Conservation (phyloP, 2,797 vertebrate genomes). For the Fistularia tabacaria region DNA sequence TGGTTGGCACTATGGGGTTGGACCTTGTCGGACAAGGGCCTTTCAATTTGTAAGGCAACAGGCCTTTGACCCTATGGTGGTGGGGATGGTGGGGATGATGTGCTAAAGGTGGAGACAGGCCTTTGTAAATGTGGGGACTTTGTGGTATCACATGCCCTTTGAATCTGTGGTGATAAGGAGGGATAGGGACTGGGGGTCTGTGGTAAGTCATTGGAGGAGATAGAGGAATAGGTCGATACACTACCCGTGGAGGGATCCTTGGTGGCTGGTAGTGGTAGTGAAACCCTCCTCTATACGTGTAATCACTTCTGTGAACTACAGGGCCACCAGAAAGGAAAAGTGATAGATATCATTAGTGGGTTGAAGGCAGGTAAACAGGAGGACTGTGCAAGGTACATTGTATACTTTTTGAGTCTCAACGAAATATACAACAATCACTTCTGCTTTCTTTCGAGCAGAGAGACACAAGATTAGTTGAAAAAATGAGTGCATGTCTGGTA, state of each 20-base stretch:
- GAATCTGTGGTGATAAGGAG: constrained; percentile 53
- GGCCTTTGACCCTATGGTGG: constrained; percentile 46
- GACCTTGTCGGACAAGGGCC: constrained; percentile 39
- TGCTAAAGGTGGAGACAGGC: constrained; percentile 42
- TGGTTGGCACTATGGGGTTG: constrained; percentile 32
- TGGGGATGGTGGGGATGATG: constrained; percentile 49
- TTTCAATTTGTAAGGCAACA: constrained; percentile 46
- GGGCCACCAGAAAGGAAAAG: constrained; percentile 70
- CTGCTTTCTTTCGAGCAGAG: constrained; percentile 18
- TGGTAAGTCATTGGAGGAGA: constrained; percentile 64
- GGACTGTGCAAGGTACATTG: constrained; percentile 44
- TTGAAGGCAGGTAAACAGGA: constrained; percentile 41
- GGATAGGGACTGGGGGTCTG: constrained; percentile 52
- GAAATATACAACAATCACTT: constrained; percentile 20
- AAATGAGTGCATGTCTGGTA: constrained; percentile 34
- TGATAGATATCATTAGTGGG: constrained; percentile 67
- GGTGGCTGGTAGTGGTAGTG: constrained; percentile 73
- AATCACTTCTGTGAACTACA: constrained; percentile 74
- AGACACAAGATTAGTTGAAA: constrained; percentile 59
- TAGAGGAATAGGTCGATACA: constrained; percentile 59
- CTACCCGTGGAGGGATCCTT: constrained; percentile 63
- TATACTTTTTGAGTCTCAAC: constrained; percentile 12
- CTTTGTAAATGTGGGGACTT: constrained; percentile 52
- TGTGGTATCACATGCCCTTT: constrained; percentile 48
- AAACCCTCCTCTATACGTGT: constrained; percentile 75